phyloP scores from a whole-genome alignment of 2,888 invertebrate genomes.

The Pyralis farinalis region DNA sequence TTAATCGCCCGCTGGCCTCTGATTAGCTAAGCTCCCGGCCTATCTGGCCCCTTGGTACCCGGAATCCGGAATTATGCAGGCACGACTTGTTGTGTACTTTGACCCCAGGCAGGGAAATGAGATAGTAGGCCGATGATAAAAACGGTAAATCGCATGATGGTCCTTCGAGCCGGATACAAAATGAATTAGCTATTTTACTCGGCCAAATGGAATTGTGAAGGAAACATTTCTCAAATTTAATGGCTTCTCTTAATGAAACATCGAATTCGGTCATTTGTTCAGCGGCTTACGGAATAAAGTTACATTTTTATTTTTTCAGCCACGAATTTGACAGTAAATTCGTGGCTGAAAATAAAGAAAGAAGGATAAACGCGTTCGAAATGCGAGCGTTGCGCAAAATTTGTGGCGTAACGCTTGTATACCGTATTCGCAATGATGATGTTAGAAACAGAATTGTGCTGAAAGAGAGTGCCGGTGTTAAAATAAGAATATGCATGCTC shows the following conservation, averaged over 20 bases:
- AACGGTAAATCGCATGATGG: constrained; percentile 16
- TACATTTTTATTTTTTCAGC: constrained; percentile 2
- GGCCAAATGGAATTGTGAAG: constrained; percentile 12
- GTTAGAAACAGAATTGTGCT: no score
- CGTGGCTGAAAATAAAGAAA: no score
- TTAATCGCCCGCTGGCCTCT: constrained; percentile 70
- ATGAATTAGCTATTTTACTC: constrained; percentile 11
- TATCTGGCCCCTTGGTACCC: constrained; percentile 59
- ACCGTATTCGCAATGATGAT: no score
- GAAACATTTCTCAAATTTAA: constrained; percentile 13
- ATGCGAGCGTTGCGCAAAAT: no score
- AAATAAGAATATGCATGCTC: no score
- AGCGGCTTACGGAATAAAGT: constrained; percentile 5
- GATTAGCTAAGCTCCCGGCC: constrained; percentile 72
- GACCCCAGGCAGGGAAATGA: constrained; percentile 37
- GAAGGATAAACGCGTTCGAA: no score
- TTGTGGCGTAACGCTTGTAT: no score
- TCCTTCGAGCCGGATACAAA: constrained; percentile 13
- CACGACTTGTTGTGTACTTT: constrained; percentile 48
- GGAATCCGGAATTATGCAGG: constrained; percentile 62
- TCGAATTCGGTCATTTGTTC: constrained; percentile 11
- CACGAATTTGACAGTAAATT: no score
- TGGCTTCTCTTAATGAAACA: constrained; percentile 12
- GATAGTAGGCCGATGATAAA: constrained; percentile 28
- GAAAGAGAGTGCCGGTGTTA: no score